Evolutionary conservation across 1,140 invertebrate species (phyloP).

Genomic region (Calycopis cecrops): DNA sequence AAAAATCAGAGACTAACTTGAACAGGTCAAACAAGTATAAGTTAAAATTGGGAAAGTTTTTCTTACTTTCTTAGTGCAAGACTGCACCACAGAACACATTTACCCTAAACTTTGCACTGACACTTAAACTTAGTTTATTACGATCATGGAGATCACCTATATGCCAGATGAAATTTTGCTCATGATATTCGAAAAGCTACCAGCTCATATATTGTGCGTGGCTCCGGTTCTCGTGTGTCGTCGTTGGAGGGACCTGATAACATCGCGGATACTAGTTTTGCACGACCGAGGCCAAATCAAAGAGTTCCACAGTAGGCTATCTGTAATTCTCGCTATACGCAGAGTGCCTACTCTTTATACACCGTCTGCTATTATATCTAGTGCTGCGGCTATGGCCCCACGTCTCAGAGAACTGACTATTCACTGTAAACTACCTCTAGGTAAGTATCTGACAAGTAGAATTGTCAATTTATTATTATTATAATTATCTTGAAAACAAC

Average conservation of each 20-base stretch:
- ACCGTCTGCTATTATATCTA: neutral
- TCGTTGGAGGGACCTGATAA: constrained; percentile 10
- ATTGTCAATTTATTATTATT: no score
- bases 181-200: constrained; percentile 32
- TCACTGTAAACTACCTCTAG: constrained; percentile 13
- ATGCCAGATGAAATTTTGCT: constrained; percentile 38
- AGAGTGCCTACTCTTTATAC: neutral
- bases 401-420: constrained; percentile 19
- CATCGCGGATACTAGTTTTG: constrained; percentile 1
- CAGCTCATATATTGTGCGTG: constrained; percentile 17
- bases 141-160: constrained; percentile 7
- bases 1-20: no score
- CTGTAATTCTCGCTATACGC: neutral
- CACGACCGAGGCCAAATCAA: neutral
- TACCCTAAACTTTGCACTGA: no score
- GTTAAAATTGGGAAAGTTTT: no score
- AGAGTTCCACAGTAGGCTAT: neutral
- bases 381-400: neutral
- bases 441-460: neutral
- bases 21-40: no score
- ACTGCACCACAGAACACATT: no score
- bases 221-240: constrained; percentile 24
- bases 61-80: no score
- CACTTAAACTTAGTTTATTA: no score
- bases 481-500: no score